phyloP scores from a whole-genome alignment of 2,797 vertebrate genomes.

The Ibycter americanus region DNA sequence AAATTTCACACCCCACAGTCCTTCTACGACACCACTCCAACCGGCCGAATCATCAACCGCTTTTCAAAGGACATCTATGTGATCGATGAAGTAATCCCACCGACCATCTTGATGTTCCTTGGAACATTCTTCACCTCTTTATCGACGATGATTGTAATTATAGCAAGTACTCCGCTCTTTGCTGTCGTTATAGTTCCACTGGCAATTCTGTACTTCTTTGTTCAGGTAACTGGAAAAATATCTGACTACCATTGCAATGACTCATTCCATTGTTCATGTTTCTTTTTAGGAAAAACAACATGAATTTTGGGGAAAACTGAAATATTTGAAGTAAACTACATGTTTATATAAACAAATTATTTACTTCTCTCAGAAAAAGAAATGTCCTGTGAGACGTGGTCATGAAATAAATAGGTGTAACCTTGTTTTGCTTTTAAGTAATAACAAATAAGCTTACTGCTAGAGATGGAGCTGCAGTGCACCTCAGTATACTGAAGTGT shows the following conservation, averaged over 20 bases:
- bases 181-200: constrained; percentile 85
- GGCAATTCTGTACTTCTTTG: constrained; percentile 85
- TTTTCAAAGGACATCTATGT: constrained; percentile 95
- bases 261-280: not conserved
- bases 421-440: not conserved
- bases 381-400: not conserved
- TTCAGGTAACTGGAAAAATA: constrained; percentile 84
- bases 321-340: not conserved
- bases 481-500: not conserved
- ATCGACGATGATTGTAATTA: constrained; percentile 89
- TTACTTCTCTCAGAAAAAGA: not conserved
- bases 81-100: constrained; percentile 89
- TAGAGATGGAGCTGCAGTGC: not conserved
- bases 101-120: constrained; percentile 90
- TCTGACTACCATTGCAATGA: not conserved
- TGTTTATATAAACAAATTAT: not conserved
- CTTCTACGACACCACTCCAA: constrained; percentile 96
- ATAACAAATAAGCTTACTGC: not conserved
- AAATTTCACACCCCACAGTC: constrained; percentile 91
- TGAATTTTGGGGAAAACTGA: not conserved
- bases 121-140: constrained; percentile 83
- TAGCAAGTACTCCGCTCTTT: constrained; percentile 89
- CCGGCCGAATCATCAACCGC: constrained; percentile 94
- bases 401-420: not conserved
- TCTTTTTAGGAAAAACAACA: not conserved